These are phyloP conservation scores for Cottoperca gobio DNA, from an alignment of 2,797 vertebrate species.

Conservation along the genomic window DNA sequence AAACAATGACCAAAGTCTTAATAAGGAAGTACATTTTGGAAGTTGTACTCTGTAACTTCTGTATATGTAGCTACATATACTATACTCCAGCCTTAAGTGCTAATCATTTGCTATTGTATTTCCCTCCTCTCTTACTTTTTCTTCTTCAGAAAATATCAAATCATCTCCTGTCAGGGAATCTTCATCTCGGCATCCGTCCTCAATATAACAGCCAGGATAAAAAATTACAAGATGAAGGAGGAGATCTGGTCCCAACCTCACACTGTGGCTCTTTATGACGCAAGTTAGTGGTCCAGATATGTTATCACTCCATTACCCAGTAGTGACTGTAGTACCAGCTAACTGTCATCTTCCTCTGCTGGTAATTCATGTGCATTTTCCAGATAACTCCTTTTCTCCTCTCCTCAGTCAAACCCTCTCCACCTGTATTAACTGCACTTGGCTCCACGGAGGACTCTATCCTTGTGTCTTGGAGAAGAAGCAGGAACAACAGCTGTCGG, in stretches of 20 bases:
- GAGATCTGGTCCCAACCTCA: conserved; percentile 53
- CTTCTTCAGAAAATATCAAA: rapidly evolving
- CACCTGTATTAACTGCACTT: background rate
- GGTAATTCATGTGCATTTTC: background rate
- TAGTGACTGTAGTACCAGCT: no score
- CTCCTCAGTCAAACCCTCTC: conserved; percentile 44
- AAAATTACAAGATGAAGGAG: background rate
- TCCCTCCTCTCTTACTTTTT: background rate
- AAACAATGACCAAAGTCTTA: background rate
- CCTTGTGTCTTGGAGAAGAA: conserved; percentile 32
- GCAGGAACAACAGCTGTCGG: background rate
- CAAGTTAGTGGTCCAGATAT: conserved; percentile 16
- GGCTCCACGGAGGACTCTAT: conserved; percentile 33
- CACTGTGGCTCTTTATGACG: rapidly evolving
- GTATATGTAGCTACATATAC: no score
- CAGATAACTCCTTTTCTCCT: background rate
- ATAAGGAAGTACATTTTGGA: no score
- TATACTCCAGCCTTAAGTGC: background rate
- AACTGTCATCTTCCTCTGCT: background rate
- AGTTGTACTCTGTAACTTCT: background rate
- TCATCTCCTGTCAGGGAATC: conserved; percentile 4
- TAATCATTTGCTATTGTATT: no score
- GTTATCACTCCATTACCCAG: background rate
- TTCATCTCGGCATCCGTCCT: background rate
- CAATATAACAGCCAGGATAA: conserved; percentile 36